A percentile compares a stretch with the other conserved stretches of the same genome.
phyloP scores from a whole-genome alignment of 2,888 invertebrate genomes.

The Conomelus anceps region DNA sequence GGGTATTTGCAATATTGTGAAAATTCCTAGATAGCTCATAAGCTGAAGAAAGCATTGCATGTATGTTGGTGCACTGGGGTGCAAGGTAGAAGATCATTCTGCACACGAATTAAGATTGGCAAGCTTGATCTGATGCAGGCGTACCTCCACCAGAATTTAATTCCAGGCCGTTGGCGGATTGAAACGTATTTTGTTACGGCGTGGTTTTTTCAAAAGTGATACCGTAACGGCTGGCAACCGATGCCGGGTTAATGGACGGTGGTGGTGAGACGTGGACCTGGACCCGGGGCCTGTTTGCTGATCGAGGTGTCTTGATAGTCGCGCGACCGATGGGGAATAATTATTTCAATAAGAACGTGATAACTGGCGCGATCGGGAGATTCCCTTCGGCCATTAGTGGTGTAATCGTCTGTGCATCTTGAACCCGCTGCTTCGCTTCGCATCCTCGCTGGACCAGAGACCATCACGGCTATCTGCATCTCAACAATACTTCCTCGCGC shows the following conservation, averaged over 20 bases:
- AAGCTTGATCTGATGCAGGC: not conserved
- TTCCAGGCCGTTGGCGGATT: not conserved
- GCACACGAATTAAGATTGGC: not conserved
- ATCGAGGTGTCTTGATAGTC: not conserved
- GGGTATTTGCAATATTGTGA: too few relatives aligned
- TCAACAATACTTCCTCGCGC: not conserved
- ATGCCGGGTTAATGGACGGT: not conserved
- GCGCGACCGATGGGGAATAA: not conserved
- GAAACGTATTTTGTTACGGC: not conserved
- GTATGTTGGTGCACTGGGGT: too few relatives aligned
- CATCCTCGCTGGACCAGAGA: not conserved
- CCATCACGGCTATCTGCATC: not conserved
- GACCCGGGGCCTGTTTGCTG: slow-evolving; percentile 8
- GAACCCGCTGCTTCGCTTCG: not conserved
- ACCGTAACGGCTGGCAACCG: not conserved
- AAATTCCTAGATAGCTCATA: not conserved
- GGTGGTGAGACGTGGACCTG: too few relatives aligned
- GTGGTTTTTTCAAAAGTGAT: not conserved
- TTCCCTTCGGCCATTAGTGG: not conserved
- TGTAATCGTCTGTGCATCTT: not conserved
- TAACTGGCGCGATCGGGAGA: slow-evolving; percentile 1
- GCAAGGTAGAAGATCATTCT: not conserved
- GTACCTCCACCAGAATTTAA: not conserved
- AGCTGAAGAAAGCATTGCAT: not conserved
- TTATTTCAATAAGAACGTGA: slow-evolving; percentile 13